A percentile compares a stretch with the other conserved stretches of the same genome.
Evolutionary conservation across 2,113 vertebrate species (phyloP).

Genomic region (Octodon degus): DNA sequence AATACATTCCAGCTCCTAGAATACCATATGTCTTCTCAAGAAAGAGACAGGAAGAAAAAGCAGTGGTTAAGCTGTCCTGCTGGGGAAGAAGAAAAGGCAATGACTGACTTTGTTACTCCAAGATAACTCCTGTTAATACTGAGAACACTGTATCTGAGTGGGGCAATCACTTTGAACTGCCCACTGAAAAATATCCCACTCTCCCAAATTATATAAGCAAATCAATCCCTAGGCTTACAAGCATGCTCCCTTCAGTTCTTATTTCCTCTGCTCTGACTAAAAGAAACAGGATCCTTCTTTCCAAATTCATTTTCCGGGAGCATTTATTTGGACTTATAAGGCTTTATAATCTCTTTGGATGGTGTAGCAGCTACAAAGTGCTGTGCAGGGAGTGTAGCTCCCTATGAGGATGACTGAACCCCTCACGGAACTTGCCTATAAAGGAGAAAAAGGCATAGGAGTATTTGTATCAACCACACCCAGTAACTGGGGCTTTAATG

Average conservation of each 20-base stretch:
- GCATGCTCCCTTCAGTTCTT: background rate
- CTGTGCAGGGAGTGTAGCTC: slow-evolving; percentile 74
- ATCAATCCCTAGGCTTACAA: background rate
- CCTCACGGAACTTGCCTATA: slow-evolving; percentile 67
- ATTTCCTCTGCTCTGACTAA: slow-evolving; percentile 53
- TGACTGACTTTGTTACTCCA: background rate
- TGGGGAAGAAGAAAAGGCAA: background rate
- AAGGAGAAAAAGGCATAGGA: slow-evolving; percentile 79
- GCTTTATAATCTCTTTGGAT: slow-evolving; percentile 84
- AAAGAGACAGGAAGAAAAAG: background rate
- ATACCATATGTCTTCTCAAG: slow-evolving; percentile 6
- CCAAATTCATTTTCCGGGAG: slow-evolving; percentile 78
- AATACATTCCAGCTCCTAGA: slow-evolving; percentile 47
- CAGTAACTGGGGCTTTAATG: slow-evolving; percentile 82
- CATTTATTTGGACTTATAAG: slow-evolving; percentile 85
- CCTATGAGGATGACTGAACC: slow-evolving; percentile 47
- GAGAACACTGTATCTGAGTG: background rate
- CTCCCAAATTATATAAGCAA: background rate
- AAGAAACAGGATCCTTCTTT: slow-evolving; percentile 78
- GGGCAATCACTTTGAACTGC: background rate
- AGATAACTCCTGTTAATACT: slow-evolving; percentile 6
- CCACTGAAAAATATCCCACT: background rate
- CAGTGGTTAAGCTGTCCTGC: slow-evolving; percentile 18
- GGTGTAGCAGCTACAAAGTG: slow-evolving; percentile 81
- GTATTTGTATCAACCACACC: slow-evolving; percentile 77